A percentile compares a stretch with the other conserved stretches of the same genome.
These are phyloP conservation scores for Denticeps clupeoides DNA, from an alignment of 2,797 vertebrate species.

Conservation along the genomic window DNA sequence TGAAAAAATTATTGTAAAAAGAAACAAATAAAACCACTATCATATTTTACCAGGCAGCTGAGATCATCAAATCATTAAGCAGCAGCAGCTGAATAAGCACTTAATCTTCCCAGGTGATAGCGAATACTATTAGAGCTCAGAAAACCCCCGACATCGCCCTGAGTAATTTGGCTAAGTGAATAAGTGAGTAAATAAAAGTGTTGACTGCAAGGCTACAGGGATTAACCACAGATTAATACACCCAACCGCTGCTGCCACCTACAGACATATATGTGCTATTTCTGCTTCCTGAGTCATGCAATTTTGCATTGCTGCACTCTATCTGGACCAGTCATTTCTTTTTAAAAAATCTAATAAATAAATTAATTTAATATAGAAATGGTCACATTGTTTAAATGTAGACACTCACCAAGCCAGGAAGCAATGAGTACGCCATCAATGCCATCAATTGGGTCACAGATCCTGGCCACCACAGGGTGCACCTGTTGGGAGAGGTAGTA, in stretches of 20 bases:
- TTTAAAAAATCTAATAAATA: too few species aligned
- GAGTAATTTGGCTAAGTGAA: conserved; percentile 41
- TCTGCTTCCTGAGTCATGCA: too few species aligned
- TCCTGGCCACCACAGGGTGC: conserved; percentile 90
- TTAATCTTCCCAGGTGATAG: conserved; percentile 32
- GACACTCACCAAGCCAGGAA: conserved; percentile 79
- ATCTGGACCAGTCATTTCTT: too few species aligned
- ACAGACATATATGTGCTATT: conserved; percentile 31
- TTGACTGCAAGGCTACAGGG: conserved; percentile 27
- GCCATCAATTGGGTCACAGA: conserved; percentile 94
- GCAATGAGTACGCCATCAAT: conserved; percentile 87
- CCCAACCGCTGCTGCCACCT: conserved; percentile 37
- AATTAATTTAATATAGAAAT: neutral
- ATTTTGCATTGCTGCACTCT: too few species aligned
- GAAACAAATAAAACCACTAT: conserved; percentile 11
- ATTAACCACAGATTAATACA: conserved; percentile 19
- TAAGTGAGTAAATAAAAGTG: conserved; percentile 38
- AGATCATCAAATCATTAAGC: conserved; percentile 37
- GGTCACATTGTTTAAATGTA: neutral
- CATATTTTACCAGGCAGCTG: conserved; percentile 23
- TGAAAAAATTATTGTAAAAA: too few species aligned
- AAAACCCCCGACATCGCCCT: conserved; percentile 27
- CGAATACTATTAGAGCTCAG: conserved; percentile 22
- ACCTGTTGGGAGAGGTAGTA: conserved; percentile 95
- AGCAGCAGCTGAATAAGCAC: conserved; percentile 33